Conservation (phyloP, 2,797 vertebrate genomes). For the Antrozous pallidus region DNA sequence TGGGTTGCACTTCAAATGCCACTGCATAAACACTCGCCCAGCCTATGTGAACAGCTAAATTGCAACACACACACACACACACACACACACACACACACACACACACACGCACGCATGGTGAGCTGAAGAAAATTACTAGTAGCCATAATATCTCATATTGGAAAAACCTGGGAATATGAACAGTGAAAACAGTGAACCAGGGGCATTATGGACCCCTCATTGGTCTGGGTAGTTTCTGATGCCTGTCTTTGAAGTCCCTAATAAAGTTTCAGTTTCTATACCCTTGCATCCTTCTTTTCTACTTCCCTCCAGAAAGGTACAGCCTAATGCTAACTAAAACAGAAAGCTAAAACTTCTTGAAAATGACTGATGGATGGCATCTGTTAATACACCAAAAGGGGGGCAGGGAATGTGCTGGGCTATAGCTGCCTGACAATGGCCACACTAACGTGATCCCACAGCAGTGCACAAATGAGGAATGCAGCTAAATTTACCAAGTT, state of each 20-base stretch:
- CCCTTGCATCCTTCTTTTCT: rapidly evolving
- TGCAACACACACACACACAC: neutral
- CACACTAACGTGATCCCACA: neutral
- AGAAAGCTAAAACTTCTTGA: slow-evolving; percentile 14
- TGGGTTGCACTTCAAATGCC: slow-evolving; percentile 65
- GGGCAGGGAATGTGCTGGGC: neutral
- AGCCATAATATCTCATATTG: neutral
- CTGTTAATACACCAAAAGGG: neutral
- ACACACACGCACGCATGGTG: neutral
- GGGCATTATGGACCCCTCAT: rapidly evolving
- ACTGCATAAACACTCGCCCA: slow-evolving; percentile 49
- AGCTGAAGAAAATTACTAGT: neutral
- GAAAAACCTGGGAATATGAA: neutral
- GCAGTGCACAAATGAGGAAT: neutral
- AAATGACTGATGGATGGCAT: slow-evolving; percentile 16
- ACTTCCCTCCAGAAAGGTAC: neutral
- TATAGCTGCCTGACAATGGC: neutral
- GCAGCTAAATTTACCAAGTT: neutral
- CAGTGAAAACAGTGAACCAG: neutral
- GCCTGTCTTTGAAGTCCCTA: neutral
- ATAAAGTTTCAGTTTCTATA: neutral
- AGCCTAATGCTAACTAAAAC: neutral
- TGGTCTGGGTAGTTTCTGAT: neutral
- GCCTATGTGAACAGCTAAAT: slow-evolving; percentile 39
- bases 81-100: neutral